These are phyloP conservation scores for Platycheirus albimanus DNA, from an alignment of 2,888 invertebrate genomes.

Conservation along the genomic window DNA sequence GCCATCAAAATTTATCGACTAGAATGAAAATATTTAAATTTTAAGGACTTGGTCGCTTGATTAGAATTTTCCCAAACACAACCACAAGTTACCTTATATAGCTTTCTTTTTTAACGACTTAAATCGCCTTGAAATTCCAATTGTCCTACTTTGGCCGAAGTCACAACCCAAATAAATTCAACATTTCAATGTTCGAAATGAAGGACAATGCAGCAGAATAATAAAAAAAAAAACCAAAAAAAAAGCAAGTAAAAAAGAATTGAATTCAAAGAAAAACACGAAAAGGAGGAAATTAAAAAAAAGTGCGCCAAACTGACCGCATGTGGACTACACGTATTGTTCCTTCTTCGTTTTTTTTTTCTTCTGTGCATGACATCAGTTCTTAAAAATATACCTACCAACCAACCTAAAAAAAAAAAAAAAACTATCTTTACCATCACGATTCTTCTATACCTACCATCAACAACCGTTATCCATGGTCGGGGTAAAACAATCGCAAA, in stretches of 20 bases:
- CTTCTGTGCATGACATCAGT: constrained; percentile 64
- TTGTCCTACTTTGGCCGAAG: constrained; percentile 61
- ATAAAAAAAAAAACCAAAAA: constrained; percentile 27
- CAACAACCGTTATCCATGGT: constrained; percentile 43
- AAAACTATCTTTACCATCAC: constrained; percentile 31
- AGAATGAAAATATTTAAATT: background rate
- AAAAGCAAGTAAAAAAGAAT: constrained; percentile 26
- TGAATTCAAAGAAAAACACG: constrained; percentile 30
- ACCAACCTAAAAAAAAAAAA: constrained; percentile 11
- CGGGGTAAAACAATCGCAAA: constrained; percentile 62
- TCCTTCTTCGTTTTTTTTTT: constrained; percentile 18
- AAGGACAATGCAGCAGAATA: constrained; percentile 71
- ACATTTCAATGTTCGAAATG: constrained; percentile 72
- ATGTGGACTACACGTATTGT: constrained; percentile 49
- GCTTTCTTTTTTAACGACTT: background rate
- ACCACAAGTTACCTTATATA: constrained; percentile 2
- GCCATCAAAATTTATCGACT: background rate
- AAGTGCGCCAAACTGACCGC: constrained; percentile 70
- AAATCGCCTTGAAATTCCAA: constrained; percentile 67
- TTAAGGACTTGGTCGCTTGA: constrained; percentile 7
- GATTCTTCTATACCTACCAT: constrained; percentile 23
- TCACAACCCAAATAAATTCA: constrained; percentile 61
- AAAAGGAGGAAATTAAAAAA: constrained; percentile 47
- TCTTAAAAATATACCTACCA: constrained; percentile 33
- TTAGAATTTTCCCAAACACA: background rate